A percentile compares a stretch with the other conserved stretches of the same genome.
These are phyloP conservation scores for Sepiola atlantica DNA, from an alignment of 2,888 invertebrate species.

Conservation along the genomic window DNA sequence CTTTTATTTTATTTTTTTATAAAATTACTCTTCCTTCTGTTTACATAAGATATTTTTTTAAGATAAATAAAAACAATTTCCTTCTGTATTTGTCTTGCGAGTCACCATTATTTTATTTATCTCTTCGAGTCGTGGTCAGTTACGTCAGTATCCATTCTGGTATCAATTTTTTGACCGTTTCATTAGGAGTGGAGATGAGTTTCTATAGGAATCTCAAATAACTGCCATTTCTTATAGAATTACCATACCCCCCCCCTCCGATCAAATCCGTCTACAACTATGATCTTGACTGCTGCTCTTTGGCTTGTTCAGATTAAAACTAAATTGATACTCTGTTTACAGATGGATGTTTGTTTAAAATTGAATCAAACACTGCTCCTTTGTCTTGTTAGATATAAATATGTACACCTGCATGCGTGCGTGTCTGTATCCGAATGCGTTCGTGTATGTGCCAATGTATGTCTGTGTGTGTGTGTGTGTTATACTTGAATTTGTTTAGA, in stretches of 20 bases:
- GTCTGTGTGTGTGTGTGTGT: too few species aligned
- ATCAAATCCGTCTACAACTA: neutral
- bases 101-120: neutral
- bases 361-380: neutral
- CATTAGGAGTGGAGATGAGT: neutral
- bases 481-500: neutral
- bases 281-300: neutral
- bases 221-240: neutral
- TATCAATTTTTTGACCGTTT: neutral
- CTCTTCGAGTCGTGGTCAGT: neutral
- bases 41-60: too few species aligned
- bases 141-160: neutral
- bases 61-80: neutral
- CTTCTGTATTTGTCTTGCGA: neutral
- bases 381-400: too few species aligned
- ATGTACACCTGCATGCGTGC: too few species aligned
- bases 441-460: too few species aligned
- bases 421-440: too few species aligned
- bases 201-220: neutral
- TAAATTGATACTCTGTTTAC: neutral
- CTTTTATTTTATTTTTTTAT: too few species aligned
- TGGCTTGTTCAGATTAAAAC: neutral
- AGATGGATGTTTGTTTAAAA: neutral
- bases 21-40: too few species aligned
- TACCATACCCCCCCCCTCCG: neutral